Evolutionary conservation across 2,797 vertebrate genomes (phyloP), one percentile per base, ranked within the genome.

Genomic region (Meda fulgida): DNA sequence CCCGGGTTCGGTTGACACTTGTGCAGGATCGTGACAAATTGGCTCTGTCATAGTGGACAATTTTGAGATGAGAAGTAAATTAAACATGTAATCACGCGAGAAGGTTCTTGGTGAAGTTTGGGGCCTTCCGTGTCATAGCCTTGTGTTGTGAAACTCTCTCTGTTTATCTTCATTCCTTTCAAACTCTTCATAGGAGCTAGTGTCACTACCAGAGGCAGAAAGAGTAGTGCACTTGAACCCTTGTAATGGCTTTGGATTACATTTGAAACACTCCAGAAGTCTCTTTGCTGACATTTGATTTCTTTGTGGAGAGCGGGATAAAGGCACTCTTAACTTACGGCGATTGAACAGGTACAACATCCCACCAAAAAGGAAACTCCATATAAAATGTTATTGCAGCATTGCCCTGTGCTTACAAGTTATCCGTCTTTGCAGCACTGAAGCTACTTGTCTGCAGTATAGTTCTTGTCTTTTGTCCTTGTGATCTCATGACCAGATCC

Each of bases 1-100:
- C 87, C 91, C 91, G 84, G 38, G 85, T 92, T 92, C 88, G 88
- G 87, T 90, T 93, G 94, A 95, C 94, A 93, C 93, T 93, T 92
- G 91, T 88, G 81, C 9, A 87, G 92, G 91, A 93, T 95, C 90
- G 86, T 88, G 85, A 87, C 91, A 94, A 93, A 94, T 94, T 94
- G 94, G 91, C 92, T 95, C 92, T 94, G 94, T 94, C 93, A 94
- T 92, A 91, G 91, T 86, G 81, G 91, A 93, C 92, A 85, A 91
- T 94, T 93, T 88, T 92, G 89, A 93, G 92, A 95, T 92, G 92
- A 92, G 93, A 93, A 94, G 93, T 94, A 94, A 94, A 94, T 94
- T 94, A 94, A 95, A 94, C 93, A 93, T 94, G 93, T 94, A 94
- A 95, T 94, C 94, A 93, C 90, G 88, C 90, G 91, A 92, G 91